A percentile compares a stretch with the other conserved stretches of the same genome.
These are phyloP conservation scores for Reticulitermes speratus DNA, from an alignment of 1,140 invertebrate genomes.

Conservation along the genomic window DNA sequence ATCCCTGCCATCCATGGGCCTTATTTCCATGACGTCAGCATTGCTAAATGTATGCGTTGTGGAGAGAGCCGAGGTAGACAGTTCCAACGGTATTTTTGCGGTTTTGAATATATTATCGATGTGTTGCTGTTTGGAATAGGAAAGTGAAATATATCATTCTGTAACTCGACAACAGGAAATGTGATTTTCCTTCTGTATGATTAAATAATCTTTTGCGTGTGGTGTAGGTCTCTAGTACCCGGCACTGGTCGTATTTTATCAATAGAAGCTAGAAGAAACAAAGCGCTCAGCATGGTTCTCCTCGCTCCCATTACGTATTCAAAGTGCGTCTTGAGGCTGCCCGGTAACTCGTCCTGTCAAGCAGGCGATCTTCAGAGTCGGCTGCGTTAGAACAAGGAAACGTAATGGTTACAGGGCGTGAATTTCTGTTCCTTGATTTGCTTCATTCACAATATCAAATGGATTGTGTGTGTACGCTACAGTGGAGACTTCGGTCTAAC, in stretches of 20 bases:
- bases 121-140: too few relatives aligned
- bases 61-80: too few relatives aligned
- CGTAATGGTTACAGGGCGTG: not conserved
- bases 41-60: too few relatives aligned
- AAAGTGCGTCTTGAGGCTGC: not conserved
- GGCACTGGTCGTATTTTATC: not conserved
- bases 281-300: not conserved
- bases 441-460: slow-evolving; percentile 2
- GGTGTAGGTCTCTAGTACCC: not conserved
- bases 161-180: too few relatives aligned
- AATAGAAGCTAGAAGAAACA: not conserved
- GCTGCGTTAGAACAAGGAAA: not conserved
- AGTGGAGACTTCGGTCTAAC: not conserved
- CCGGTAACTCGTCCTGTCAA: not conserved
- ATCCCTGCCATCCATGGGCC: too few relatives aligned
- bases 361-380: not conserved
- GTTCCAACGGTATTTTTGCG: too few relatives aligned
- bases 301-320: slow-evolving; percentile 1
- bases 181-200: too few relatives aligned
- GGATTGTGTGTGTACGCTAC: not conserved
- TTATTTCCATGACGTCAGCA: too few relatives aligned
- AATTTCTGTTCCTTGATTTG: slow-evolving; percentile 7
- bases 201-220: too few relatives aligned
- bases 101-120: too few relatives aligned
- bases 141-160: too few relatives aligned